Base-by-base conservation (phyloP, 1,140 invertebrate species). In the Megalonaias nervosa region DNA sequence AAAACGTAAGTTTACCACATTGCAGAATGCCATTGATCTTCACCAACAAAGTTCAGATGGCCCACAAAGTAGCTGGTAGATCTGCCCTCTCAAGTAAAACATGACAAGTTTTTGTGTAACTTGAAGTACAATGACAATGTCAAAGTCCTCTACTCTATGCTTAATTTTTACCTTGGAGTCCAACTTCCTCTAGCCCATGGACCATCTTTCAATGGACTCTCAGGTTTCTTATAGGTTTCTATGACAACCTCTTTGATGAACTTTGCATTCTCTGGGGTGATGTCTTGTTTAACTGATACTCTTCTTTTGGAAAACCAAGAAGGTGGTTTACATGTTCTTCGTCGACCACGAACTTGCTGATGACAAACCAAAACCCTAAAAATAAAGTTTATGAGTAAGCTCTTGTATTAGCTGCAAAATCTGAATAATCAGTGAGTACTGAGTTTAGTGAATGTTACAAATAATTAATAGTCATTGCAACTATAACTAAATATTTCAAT, bases 241-340 rank as follows among this genome's bases (percentile, higher is more conserved):
- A 94, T 89, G 17, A 95, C 91, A 0, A 96, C 91, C 92, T 98
- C 94, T 86, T 95, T 92, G 21, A 99, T 85, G 90, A 98, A 98
- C 69, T 93, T 91, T 89, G 93, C 92, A 91, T 98, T 99, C 83
- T 97, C 95, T 67, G 88, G 21, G 0, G 95, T 97, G 17, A 98
- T 15, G 48, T 62, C 56, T n/a, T 68, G 1, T 31, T 67, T n/a
- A n/a, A 73, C n/a, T 16, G 57, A 19, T 26, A 71, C 66, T 38
- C 59, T 73, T 56, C 68, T 73, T 38, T 61, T 73, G 11, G 74
- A 66, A 68, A 59, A 65, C 76, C 76, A 78, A 12, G 71, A 71
- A 23, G 56, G 48, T 38, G 70, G 26, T 21, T 65, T 26, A 64
- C 68, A 59, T 23, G 67, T 72, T 19, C 57, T n/a, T 31, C 68